Base-by-base conservation (phyloP, 2,888 invertebrate genomes). In the Ormyrus labotus region DNA sequence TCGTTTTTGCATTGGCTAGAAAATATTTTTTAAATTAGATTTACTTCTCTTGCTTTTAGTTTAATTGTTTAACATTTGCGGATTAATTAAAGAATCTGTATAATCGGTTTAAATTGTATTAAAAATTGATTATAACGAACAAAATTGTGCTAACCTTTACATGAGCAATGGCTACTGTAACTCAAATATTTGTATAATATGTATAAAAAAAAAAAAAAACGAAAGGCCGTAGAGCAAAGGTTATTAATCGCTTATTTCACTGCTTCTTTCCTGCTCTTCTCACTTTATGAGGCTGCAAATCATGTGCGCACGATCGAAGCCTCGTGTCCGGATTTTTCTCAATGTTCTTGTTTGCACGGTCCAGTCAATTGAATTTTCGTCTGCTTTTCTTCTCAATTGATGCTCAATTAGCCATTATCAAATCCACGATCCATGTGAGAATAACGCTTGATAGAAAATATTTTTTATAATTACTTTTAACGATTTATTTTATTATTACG, bases 241-340 rank as follows among this genome's bases (percentile, higher is more conserved):
- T 63, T 72, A 72, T 72, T 72, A 72, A 72, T 72, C 61, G 51
- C n/a, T 53, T 45, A 34, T 71, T 55, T 68, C 55, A 45, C 55
- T 55, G 11, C 19, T 19, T 19, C 19, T 19, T 19, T 19, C 19
- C 19, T 19, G 19, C 2, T 19, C 19, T 19, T 19, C 19, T 19
- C 19, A 19, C n/a, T 64, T 45, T 64, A 64, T n/a, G 48, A 64
- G 64, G 48, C 64, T 48, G 64, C 64, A 64, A 64, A 64, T 64
- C 48, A 48, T 64, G 19, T 19, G 50, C 7, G 48, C 64, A 10
- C 64, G n/a, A 48, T n/a, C 48, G 60, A 19, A 19, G 19, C 19
- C 19, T 2, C 19, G 60, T 55, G 55, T 73, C 64, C 73, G 55
- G 73, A 19, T 73, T 73, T 64, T 73, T 73, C 55, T 57, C 55